A percentile compares a stretch with the other conserved stretches of the same genome.
Conservation (phyloP, 1,140 invertebrate species). For the Hylyphantes graminicola region DNA sequence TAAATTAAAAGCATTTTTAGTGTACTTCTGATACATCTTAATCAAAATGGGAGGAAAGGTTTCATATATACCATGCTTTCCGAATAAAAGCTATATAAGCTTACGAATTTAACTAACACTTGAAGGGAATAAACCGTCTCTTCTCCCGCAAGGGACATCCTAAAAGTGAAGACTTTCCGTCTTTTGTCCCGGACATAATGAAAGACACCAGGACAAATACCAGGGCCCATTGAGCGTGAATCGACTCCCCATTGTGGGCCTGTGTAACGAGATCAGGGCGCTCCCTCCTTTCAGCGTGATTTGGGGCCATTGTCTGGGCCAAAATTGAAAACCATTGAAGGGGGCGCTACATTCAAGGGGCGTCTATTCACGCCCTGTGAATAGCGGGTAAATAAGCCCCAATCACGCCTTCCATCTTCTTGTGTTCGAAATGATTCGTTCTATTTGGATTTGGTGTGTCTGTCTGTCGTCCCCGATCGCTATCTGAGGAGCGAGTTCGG, state of each 20-base stretch:
- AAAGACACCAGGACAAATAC: slow-evolving; percentile 58
- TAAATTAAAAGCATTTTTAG: no score
- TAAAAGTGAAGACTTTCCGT: no score
- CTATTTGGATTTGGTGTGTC: not conserved
- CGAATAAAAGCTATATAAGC: no score
- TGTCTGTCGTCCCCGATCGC: no score
- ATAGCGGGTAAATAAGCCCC: slow-evolving; percentile 57
- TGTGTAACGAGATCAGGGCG: slow-evolving; percentile 57
- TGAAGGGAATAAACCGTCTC: not conserved
- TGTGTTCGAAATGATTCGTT: not conserved
- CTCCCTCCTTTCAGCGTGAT: slow-evolving; percentile 53
- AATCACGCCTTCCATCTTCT: slow-evolving; percentile 34
- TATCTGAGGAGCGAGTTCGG: not conserved
- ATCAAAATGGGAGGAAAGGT: no score
- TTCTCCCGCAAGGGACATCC: no score
- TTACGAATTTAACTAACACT: not conserved
- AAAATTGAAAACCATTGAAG: slow-evolving; percentile 59
- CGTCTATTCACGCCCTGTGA: slow-evolving; percentile 25
- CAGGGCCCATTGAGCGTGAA: slow-evolving; percentile 48
- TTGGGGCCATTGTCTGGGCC: slow-evolving; percentile 54
- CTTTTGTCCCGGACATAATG: slow-evolving; percentile 47
- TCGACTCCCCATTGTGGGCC: slow-evolving; percentile 48
- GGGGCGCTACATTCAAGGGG: slow-evolving; percentile 19
- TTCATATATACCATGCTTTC: no score
- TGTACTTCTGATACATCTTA: no score